Evolutionary conservation across 2,797 vertebrate species (phyloP).

Genomic region (Sylvia borin): DNA sequence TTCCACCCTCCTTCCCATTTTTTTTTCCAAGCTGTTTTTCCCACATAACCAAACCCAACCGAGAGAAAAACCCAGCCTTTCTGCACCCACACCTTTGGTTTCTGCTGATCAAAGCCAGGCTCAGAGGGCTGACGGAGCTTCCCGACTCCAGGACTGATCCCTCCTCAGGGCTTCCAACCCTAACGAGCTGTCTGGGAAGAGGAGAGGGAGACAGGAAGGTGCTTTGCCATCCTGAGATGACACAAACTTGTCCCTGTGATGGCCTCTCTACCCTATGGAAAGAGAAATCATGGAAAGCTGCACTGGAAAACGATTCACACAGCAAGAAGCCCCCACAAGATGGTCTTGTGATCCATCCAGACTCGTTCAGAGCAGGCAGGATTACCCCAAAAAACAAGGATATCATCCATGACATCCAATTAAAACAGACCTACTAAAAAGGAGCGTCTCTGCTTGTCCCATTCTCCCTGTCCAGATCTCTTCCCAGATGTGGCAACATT

Average conservation of each 20-base stretch:
- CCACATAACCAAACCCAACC: background rate
- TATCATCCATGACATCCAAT: background rate
- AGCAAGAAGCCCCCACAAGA: background rate
- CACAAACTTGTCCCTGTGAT: conserved; percentile 34
- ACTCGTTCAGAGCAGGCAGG: background rate
- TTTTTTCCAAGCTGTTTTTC: background rate
- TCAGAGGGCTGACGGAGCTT: background rate
- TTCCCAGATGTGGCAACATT: background rate
- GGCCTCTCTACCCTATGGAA: background rate
- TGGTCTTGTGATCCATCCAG: background rate
- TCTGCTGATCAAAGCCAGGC: conserved; percentile 26
- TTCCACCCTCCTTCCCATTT: background rate
- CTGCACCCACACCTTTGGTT: background rate
- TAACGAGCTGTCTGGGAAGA: conserved; percentile 27
- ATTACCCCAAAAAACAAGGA: background rate
- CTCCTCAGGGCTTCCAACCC: background rate
- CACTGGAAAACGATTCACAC: background rate
- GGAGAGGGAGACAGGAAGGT: background rate
- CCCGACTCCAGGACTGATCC: background rate
- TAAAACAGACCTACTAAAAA: background rate
- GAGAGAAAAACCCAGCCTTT: background rate
- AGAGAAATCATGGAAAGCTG: background rate
- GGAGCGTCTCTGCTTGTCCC: background rate
- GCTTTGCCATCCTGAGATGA: background rate
- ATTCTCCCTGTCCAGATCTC: background rate